Conservation (phyloP, 92 coral and sea anemone species). For the Porites cylindrica region DNA sequence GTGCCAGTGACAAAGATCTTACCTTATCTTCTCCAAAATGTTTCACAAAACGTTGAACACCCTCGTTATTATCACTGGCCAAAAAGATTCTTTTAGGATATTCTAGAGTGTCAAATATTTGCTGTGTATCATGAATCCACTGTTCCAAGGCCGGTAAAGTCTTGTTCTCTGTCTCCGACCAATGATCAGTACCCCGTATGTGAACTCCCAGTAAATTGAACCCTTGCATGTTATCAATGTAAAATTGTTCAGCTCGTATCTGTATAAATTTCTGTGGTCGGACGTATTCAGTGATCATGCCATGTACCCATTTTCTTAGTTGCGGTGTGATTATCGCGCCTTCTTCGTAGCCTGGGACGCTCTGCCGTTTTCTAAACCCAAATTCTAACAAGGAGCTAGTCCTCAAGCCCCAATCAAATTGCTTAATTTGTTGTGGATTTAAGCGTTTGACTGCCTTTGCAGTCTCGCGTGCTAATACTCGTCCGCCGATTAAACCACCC, state of each 20-base stretch:
- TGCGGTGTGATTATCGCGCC: constrained; percentile 40
- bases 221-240: constrained; percentile 22
- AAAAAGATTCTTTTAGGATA: constrained; percentile 58
- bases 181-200: constrained; percentile 59
- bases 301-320: constrained; percentile 46
- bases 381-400: constrained; percentile 19
- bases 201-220: constrained; percentile 51
- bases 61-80: constrained; percentile 62
- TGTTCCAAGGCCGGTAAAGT: constrained; percentile 29
- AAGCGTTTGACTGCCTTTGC: neutral
- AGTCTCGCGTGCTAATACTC: neutral
- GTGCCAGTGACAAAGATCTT: neutral
- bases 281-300: constrained; percentile 20
- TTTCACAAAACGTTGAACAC: constrained; percentile 26
- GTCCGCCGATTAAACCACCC: constrained; percentile 35
- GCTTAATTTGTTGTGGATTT: neutral
- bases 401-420: neutral
- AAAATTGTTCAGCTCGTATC: constrained; percentile 15
- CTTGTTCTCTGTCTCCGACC: constrained; percentile 28
- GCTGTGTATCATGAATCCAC: constrained; percentile 42
- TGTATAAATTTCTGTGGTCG: constrained; percentile 31
- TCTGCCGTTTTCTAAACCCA: constrained; percentile 34
- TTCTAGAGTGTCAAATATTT: constrained; percentile 19
- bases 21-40: constrained; percentile 56
- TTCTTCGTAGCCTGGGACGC: constrained; percentile 36